A percentile compares a stretch with the other conserved stretches of the same genome.
Conservation (phyloP, 2,888 invertebrate species). For the Aspidiotus rigidus region DNA sequence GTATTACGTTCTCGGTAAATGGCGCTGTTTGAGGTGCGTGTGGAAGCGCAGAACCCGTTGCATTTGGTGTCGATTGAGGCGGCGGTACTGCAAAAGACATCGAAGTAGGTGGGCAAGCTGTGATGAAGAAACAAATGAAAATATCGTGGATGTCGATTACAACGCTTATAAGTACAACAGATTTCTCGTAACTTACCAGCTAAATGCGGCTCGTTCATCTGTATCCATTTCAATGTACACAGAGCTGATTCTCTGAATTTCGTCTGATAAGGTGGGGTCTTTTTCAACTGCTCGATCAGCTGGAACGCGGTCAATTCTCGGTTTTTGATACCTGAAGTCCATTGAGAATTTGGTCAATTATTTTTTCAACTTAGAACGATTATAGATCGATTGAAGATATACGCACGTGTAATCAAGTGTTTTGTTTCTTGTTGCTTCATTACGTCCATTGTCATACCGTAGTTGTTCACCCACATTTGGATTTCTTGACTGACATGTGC, state of each 20-base stretch:
- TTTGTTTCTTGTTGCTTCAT: slow-evolving; percentile 65
- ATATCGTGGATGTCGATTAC: neutral
- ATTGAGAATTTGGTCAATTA: neutral
- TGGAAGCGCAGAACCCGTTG: neutral
- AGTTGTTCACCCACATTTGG: slow-evolving; percentile 46
- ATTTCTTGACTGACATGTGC: slow-evolving; percentile 40
- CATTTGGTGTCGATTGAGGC: neutral
- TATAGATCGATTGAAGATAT: neutral
- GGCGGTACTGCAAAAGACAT: slow-evolving; percentile 19
- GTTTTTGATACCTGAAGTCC: slow-evolving; percentile 55
- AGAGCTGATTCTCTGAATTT: slow-evolving; percentile 35
- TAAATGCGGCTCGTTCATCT: slow-evolving; percentile 16
- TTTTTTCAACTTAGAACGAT: neutral
- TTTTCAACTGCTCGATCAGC: slow-evolving; percentile 63
- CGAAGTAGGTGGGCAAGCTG: neutral
- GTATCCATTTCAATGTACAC: slow-evolving; percentile 37
- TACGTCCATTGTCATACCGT: slow-evolving; percentile 53
- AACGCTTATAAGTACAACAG: neutral
- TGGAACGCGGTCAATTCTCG: slow-evolving; percentile 69
- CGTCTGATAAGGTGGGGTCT: slow-evolving; percentile 55
- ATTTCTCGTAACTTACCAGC: slow-evolving; percentile 12
- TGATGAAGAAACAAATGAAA: neutral
- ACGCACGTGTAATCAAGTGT: slow-evolving; percentile 62
- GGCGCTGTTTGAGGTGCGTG: slow-evolving; percentile 16
- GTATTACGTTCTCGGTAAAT: slow-evolving; percentile 18